Base-by-base conservation (phyloP, 2,888 invertebrate species). In the Microplitis deprimator region DNA sequence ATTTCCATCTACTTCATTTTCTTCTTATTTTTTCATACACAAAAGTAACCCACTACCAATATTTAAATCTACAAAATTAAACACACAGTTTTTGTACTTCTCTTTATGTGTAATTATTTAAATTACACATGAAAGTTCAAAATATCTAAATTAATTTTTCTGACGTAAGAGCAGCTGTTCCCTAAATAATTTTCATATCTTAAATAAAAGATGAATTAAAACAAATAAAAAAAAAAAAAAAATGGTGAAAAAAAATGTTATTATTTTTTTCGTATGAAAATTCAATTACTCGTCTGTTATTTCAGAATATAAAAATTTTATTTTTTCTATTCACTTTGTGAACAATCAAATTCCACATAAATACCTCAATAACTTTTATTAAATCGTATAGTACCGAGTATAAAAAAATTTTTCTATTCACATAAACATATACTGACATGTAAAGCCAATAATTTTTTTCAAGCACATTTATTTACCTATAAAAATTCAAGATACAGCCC, bases 371-470 rank as follows among this genome's bases (percentile, higher is more conserved):
- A 50, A 50, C 13, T 50, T 50, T 50, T 50, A 50, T 50, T 50
- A 50, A 50, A 50, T 50, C 50, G 10, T 5, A 50, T 13, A 50
- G 13, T 50, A 5, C 13, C 10, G 5, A 13, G 10, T 8, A 50
- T 50, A 50, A 50, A 13, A 50, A 50, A 50, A 50, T 50, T 50
- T 50, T 50, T 50, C 50, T 13, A 50, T 50, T 50, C 50, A 50
- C 10, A 50, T 13, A 50, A 50, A 50, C 50, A 50, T 13, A 50
- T 50, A 50, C 50, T 13, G 50, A 50, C 8, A 50, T 50, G 13
- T 50, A 50, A 50, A 50, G 50, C 50, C 50, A 50, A 50, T 50
- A 50, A 64, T 64, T 64, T 20, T 29, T 50, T 50, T 50, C 50
- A 50, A 50, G 50, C 50, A 50, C 50, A 13, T 50, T 50, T 50